Evolutionary conservation across 1,140 invertebrate genomes (phyloP), one percentile per base, ranked within the genome.

Genomic region (Calosoma granatense): DNA sequence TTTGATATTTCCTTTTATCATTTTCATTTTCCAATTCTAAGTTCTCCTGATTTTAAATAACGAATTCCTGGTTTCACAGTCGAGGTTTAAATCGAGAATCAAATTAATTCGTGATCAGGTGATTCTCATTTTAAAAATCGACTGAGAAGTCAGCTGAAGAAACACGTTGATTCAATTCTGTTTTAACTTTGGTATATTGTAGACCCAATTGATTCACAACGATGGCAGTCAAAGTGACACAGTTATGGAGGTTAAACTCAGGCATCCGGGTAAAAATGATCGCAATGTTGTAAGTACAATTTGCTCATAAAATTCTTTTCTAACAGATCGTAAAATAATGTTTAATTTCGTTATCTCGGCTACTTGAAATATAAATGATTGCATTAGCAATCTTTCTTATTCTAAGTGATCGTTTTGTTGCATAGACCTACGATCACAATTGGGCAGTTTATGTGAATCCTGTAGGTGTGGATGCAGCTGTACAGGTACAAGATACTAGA

Each of bases 371-470:
- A n/a, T 36, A 36, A 36, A n/a, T 36, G 9, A 36, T 9, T 36
- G 30, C n/a, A n/a, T 20, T 36, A 47, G 19, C 17, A 12, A 14
- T 23, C 41, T 22, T 22, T 19, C 12, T n/a, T 19, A 36, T n/a
- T 36, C 30, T 36, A 9, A 9, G 30, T n/a, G 23, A 56, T 61
- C 53, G 43, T 55, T 55, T 58, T 59, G 63, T 64, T 53, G 72
- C 76, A 4, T 65, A 93, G 84, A 94, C 90, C 0, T 74, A 74
- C 54, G 80, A 88, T 61, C 94, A 97, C 72, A 84, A 90, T 61
- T 97, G 93, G 92, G 87, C 90, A 51, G 86, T 96, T 57, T 97
- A 86, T 69, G 92, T 95, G 6, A 94, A 94, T 74, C 88, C 90
- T 0, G 88, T 97, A 17, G 90, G 88, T n/a, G 89, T 93, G 23